Base-by-base conservation (phyloP, 2,888 invertebrate species). In the Stegophylla sp. region DNA sequence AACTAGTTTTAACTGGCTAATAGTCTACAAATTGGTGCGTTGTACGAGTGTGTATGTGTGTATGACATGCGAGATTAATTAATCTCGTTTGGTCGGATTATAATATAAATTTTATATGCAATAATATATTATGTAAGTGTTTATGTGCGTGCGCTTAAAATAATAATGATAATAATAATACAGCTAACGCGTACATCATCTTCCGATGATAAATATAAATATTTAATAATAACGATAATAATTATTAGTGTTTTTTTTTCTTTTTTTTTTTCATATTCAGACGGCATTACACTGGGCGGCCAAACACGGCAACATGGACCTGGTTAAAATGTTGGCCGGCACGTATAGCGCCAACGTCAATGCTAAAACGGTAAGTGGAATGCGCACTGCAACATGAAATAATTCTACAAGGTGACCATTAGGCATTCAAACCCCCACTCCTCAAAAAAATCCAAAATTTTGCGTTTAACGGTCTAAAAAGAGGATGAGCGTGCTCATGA, bases 261-360 rank as follows among this genome's bases (percentile, higher is more conserved):
- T 85, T 83, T 85, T 0, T 9, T 59, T 73, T 83, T 85, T 83
- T 85, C 34, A 34, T 34, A 34, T 85, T 90, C 89, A 97, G 96
- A 97, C 95, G 84, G 97, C 96, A 74, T 89, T 98, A 85, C 97
- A 98, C 87, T 97, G 97, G 97, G 97, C 95, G 83, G 95, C 96
- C 83, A 97, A 97, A 87, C 94, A 95, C 85, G 97, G 97, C 3
- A 94, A 96, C 86, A 91, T 92, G 86, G 94, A 97, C 86, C 91
- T 97, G 84, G 92, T 97, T 79, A 97, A 97, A 88, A 89, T 96
- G 83, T 91, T 97, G 84, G 96, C 96, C 34, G 96, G 96, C n/a
- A 92, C 92, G 3, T 91, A 93, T 85, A 91, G 91, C 85, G 91
- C 92, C n/a, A 91, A 92, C 84, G 93, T 96, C 83, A 95, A 97